A percentile compares a stretch with the other conserved stretches of the same genome.
phyloP scores from a whole-genome alignment of 2,888 invertebrate species.

The Hipparchia sbordonii region DNA sequence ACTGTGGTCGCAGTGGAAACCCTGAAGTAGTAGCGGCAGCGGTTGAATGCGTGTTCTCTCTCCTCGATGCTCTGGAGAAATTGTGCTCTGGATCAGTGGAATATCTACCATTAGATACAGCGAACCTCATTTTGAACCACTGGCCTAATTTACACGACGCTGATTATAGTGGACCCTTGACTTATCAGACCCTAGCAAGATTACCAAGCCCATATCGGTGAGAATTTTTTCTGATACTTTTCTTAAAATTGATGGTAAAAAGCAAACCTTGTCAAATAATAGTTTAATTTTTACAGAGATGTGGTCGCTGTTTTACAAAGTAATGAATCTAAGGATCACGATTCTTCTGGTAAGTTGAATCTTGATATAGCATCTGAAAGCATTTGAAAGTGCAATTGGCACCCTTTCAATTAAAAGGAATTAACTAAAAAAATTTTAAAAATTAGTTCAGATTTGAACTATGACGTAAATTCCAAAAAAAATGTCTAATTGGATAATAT shows the following conservation, averaged over 20 bases:
- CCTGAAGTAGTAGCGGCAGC: conserved; percentile 90
- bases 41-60: conserved; percentile 91
- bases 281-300: conserved; percentile 74
- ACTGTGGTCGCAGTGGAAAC: conserved; percentile 92
- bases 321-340: conserved; percentile 83
- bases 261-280: not conserved
- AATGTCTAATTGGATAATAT: too few species aligned
- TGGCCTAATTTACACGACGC: conserved; percentile 87
- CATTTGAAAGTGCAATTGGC: not conserved
- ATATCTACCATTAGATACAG: conserved; percentile 58
- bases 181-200: conserved; percentile 92
- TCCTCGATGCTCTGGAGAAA: conserved; percentile 91
- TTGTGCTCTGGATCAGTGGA: conserved; percentile 88
- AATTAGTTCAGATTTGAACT: too few species aligned
- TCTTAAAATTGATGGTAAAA: not conserved
- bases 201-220: conserved; percentile 91
- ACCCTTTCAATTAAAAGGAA: not conserved
- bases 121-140: conserved; percentile 83
- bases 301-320: conserved; percentile 87
- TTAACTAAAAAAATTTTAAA: too few species aligned
- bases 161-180: conserved; percentile 92
- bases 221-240: conserved; percentile 9
- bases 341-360: conserved; percentile 69
- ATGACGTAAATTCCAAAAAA: too few species aligned
- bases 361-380: too few species aligned